phyloP scores from a whole-genome alignment of 2,113 vertebrate genomes.

The Semnopithecus entellus region DNA sequence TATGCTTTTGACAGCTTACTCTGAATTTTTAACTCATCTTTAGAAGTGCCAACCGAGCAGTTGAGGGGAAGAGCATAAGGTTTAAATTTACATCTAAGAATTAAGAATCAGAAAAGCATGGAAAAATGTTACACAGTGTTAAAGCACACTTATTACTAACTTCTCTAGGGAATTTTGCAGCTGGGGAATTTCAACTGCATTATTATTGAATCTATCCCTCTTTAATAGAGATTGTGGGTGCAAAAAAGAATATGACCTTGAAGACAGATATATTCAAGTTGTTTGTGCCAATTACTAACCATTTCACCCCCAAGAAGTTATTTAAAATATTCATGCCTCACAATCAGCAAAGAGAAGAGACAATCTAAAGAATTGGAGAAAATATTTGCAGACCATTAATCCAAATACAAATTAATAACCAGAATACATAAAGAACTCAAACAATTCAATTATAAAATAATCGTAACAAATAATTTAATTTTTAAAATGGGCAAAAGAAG shows the following conservation, averaged over 20 bases:
- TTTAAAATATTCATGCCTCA: not conserved
- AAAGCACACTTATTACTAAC: not conserved
- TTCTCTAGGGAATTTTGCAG: not conserved
- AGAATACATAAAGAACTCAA: not conserved
- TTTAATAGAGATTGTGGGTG: not conserved
- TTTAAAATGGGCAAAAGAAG: not conserved
- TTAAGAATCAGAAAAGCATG: not conserved
- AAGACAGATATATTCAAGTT: not conserved
- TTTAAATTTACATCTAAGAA: slow-evolving; percentile 28
- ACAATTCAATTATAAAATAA: not conserved
- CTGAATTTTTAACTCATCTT: slow-evolving; percentile 47
- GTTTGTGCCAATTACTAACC: not conserved
- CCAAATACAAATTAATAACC: not conserved
- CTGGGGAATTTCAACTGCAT: not conserved
- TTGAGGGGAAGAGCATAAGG: not conserved
- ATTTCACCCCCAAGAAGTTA: not conserved
- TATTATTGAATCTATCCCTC: not conserved
- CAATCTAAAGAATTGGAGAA: not conserved
- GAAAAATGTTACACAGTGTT: not conserved
- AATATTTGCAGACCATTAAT: not conserved
- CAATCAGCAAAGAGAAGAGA: not conserved
- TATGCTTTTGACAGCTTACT: slow-evolving; percentile 26
- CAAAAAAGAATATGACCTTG: not conserved
- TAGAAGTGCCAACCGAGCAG: slow-evolving; percentile 8
- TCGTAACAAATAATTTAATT: not conserved